Base-by-base conservation (phyloP, 2,113 vertebrate species). In the Ia io region DNA sequence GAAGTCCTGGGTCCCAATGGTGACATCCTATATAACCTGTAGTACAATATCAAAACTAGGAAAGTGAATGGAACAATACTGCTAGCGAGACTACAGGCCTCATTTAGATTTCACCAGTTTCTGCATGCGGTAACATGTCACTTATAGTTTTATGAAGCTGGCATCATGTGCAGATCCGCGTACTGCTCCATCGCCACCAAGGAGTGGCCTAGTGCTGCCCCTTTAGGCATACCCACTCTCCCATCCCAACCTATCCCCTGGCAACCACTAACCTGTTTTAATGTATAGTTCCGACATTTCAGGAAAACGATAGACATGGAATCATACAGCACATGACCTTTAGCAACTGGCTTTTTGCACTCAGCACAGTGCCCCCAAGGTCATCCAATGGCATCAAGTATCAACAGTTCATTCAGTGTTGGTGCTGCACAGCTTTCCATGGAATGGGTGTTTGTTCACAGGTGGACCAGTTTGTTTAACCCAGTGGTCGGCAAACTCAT, bases 61-160 rank as follows among this genome's bases (percentile, higher is more conserved):
- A 70, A 61, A 22, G 28, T 12, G 22, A 49, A 9, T 40, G 70
- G 18, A 18, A 61, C 30, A 37, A 22, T 12, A 32, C 18, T 13
- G 35, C 35, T 22, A 37, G 8, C 0, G 2, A 49, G 9, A 3
- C 17, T 9, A 18, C 16, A 59, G 25, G 32, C 63, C 32, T 63
- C 2, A 2, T 25, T 44, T 2, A 28, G 63, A 32, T 18, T 32
- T 13, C 87, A 61, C 12, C 59, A 7, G 10, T 7, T 40, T 42
- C 61, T 3, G 7, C 7, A 28, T 6, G 16, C 4, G 3, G 4
- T 0, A 1, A 6, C 4, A 7, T 20, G 20, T 42, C 13, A 5
- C 12, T 23, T 9, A 17, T 9, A 30, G 32, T 30, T 59, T 76
- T 32, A 35, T 13, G 69, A 16, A 61, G 1, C 5, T 61, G 30